Conservation (phyloP, 1,140 invertebrate species). For the Zeugodacus cucurbitae region DNA sequence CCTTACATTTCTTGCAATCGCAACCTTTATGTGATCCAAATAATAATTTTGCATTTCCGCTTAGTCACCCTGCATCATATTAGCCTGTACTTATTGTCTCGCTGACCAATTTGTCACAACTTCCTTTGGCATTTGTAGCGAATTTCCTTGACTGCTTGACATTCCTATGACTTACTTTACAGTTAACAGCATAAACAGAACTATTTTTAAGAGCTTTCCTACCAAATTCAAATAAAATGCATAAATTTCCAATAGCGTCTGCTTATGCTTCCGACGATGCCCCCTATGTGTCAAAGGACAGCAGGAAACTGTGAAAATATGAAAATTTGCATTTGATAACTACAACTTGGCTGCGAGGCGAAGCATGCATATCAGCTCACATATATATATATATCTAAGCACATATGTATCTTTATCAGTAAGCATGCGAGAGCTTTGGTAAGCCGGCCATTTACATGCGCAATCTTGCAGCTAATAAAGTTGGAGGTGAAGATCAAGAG, state of each 20-base stretch:
- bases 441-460: background rate
- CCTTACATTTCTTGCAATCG: too few species aligned
- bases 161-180: background rate
- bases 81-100: too few species aligned
- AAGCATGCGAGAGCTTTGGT: background rate
- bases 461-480: background rate
- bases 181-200: background rate
- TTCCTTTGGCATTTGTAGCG: background rate
- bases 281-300: background rate
- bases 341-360: background rate
- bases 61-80: too few species aligned
- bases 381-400: background rate
- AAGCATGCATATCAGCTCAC: background rate
- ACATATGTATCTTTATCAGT: background rate
- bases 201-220: background rate
- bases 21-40: too few species aligned
- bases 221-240: background rate
- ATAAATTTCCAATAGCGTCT: background rate
- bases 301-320: background rate
- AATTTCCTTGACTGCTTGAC: background rate
- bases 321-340: constrained; percentile 33
- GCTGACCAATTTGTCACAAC: background rate
- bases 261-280: background rate
- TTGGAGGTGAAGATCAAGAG: background rate
- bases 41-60: too few species aligned